These are phyloP conservation scores for Acanthosoma haemorrhoidale DNA, from an alignment of 2,888 invertebrate species.

Conservation along the genomic window DNA sequence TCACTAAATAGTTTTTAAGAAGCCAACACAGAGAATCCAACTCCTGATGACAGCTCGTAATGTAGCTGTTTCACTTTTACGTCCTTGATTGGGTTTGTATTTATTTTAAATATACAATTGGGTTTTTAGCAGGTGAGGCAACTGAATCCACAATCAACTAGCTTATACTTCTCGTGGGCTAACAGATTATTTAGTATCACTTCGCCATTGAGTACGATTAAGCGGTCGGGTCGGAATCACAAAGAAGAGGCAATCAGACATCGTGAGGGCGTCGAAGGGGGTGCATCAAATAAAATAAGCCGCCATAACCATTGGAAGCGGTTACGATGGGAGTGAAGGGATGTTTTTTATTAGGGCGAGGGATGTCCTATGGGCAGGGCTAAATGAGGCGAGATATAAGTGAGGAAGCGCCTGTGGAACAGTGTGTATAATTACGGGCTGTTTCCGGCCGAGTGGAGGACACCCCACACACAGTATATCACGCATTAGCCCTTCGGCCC, in stretches of 20 bases:
- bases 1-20: no score
- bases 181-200: not conserved
- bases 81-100: no score
- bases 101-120: no score
- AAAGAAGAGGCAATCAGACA: not conserved
- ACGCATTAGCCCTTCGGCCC: not conserved
- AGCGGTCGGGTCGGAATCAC: not conserved
- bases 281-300: not conserved
- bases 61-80: no score
- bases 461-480: slow-evolving; percentile 14
- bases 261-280: no score
- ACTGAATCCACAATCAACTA: no score
- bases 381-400: slow-evolving; percentile 8
- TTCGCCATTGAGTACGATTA: not conserved
- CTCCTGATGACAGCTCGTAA: no score
- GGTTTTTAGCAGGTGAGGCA: no score
- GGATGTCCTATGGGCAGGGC: no score
- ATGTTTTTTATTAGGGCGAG: not conserved
- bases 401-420: not conserved
- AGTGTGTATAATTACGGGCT: not conserved
- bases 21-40: no score
- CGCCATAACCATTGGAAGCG: not conserved
- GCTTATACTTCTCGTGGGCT: no score
- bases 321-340: not conserved
- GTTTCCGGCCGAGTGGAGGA: no score